Evolutionary conservation across 1,140 invertebrate species (phyloP), one percentile per base, ranked within the genome.

Genomic region (Macrocentrus cingulum): DNA sequence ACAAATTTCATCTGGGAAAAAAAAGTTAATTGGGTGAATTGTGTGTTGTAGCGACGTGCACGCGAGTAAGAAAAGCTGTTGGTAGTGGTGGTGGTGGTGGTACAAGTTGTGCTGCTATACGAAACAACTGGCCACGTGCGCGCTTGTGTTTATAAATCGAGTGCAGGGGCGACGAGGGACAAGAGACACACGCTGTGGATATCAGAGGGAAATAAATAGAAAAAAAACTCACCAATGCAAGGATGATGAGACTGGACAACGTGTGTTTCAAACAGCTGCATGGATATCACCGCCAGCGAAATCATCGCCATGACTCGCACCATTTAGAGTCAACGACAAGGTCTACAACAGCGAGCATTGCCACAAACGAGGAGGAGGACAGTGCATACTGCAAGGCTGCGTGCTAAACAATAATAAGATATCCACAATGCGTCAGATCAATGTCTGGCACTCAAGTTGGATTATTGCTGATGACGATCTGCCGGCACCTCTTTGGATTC

Each of bases 401-500:
- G 25, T 13, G 8, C 9, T 5, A 25, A 48, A 48, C 29, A 48
- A 16, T n/a, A n/a, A 16, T 49, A 49, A 34, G 13, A 51, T 51
- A 25, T 11, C 25, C n/a, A n/a, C n/a, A n/a, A 37, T 39, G 36
- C 49, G 36, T 51, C n/a, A 13, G 18, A 51, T 51, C 34, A 51
- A 51, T 51, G 49, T 36, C 49, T 51, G 32, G 22, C n/a, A 13
- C 13, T 36, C 49, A 51, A 19, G 29, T 19, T 19, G 49, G 32
- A 36, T 51, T 9, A 19, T 37, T 51, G 49, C 34, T 51, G 13
- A 19, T 36, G 18, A 51, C 18, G 32, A 8, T 58, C n/a, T 41
- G 42, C 23, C 32, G 55, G 36, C 48, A 58, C 23, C 37, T 58
- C 41, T 58, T 58, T 51, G 56, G 56, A 29, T 58, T 58, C 25